Conservation (phyloP, 30 jellyfish, hydroid and myxozoan genomes). For the Cassiopea andromeda region DNA sequence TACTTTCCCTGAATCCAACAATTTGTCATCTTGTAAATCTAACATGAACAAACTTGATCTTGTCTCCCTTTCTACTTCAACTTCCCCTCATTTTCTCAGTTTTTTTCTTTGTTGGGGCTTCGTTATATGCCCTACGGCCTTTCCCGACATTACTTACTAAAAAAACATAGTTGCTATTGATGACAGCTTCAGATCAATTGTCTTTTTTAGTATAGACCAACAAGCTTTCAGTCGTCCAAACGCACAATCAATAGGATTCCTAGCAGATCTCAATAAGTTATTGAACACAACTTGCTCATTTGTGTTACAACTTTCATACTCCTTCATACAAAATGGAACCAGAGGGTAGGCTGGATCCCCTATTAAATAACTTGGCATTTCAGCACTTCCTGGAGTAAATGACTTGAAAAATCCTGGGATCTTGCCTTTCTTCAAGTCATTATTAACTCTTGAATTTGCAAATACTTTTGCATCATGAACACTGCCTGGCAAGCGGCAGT, state of each 20-base stretch:
- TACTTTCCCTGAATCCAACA: too few species aligned
- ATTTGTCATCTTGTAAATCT: too few species aligned
- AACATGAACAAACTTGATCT: too few species aligned
- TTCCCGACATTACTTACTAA: too few species aligned
- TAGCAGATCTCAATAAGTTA: slow-evolving; percentile 26
- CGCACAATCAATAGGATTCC: not conserved
- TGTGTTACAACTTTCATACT: slow-evolving; percentile 15
- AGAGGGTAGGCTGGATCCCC: slow-evolving; percentile 56
- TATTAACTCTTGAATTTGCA: slow-evolving; percentile 47
- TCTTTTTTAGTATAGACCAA: not conserved
- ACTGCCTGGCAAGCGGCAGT: slow-evolving; percentile 58
- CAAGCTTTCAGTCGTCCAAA: not conserved
- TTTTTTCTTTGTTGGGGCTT: too few species aligned
- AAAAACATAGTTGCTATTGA: too few species aligned
- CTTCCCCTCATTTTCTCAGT: too few species aligned
- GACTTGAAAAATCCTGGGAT: slow-evolving; percentile 13
- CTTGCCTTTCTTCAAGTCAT: slow-evolving; percentile 12
- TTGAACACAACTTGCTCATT: slow-evolving; percentile 59
- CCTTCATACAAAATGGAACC: slow-evolving; percentile 51
- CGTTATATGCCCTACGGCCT: too few species aligned
- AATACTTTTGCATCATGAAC: slow-evolving; percentile 66
- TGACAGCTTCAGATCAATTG: not conserved
- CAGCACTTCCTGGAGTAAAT: slow-evolving; percentile 15
- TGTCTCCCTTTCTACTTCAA: too few species aligned
- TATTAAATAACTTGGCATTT: slow-evolving; percentile 37